Evolutionary conservation across 2,888 invertebrate genomes (phyloP).

Genomic region (Himalopsyche kuldschensis): DNA sequence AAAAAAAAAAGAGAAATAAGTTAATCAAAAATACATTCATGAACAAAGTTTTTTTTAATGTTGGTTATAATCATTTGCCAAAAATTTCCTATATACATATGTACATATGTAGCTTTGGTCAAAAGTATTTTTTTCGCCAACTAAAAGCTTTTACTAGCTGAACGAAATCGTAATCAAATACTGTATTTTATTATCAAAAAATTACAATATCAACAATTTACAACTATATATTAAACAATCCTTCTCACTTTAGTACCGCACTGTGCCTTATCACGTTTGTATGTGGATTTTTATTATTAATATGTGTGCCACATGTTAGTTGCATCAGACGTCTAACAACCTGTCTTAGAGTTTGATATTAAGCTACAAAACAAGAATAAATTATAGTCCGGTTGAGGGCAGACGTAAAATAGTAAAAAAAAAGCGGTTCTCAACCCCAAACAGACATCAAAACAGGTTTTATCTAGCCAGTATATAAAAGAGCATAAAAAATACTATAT

Average conservation of each 20-base stretch:
- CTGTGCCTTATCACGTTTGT: background rate
- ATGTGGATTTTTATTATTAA: background rate
- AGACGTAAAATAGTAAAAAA: background rate
- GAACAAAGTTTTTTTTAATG: too few relatives aligned
- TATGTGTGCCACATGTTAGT: background rate
- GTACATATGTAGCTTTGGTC: too few relatives aligned
- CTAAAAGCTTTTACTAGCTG: too few relatives aligned
- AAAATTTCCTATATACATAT: too few relatives aligned
- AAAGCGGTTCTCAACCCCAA: background rate
- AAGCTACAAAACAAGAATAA: background rate
- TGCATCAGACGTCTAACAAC: constrained; percentile 5
- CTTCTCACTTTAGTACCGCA: background rate
- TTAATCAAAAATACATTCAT: too few relatives aligned
- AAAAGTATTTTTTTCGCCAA: too few relatives aligned
- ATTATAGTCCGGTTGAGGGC: background rate
- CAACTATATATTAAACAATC: too few relatives aligned
- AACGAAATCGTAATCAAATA: too few relatives aligned
- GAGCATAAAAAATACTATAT: background rate
- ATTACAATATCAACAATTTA: too few relatives aligned
- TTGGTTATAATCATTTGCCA: too few relatives aligned
- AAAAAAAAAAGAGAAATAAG: too few relatives aligned
- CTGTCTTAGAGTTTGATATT: background rate
- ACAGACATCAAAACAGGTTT: background rate
- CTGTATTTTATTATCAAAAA: too few relatives aligned
- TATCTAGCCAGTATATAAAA: background rate